These are phyloP conservation scores for Acholoe squamosa DNA, from an alignment of 2,888 invertebrate genomes.

Conservation along the genomic window DNA sequence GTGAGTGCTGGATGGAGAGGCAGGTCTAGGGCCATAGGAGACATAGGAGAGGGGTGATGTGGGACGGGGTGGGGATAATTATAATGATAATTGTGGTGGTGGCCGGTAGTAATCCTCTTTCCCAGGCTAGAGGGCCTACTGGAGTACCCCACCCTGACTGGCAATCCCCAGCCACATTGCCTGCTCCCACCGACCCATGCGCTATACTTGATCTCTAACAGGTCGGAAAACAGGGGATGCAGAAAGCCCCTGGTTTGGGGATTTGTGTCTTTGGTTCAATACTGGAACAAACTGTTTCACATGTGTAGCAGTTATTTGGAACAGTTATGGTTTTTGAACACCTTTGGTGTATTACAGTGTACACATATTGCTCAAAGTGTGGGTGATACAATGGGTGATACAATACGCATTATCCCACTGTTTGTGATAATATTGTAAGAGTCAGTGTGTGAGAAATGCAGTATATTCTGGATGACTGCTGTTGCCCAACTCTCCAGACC, in stretches of 20 bases:
- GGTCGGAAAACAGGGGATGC: too few relatives aligned
- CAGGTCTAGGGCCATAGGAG: neutral
- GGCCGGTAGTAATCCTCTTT: slow-evolving; percentile 19
- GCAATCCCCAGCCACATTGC: neutral
- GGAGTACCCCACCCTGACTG: slow-evolving; percentile 16
- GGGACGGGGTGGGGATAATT: neutral
- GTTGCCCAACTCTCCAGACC: neutral
- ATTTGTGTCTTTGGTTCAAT: too few relatives aligned
- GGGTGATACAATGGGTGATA: too few relatives aligned
- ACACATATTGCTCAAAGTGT: too few relatives aligned
- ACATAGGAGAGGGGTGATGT: neutral
- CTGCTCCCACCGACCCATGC: neutral
- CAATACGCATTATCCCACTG: too few relatives aligned
- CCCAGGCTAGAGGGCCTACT: neutral
- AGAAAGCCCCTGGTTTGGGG: too few relatives aligned
- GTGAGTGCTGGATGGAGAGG: neutral
- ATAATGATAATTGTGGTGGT: slow-evolving; percentile 29
- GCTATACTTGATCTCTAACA: neutral
- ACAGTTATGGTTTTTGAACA: too few relatives aligned
- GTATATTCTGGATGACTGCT: neutral
- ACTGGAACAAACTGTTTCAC: too few relatives aligned
- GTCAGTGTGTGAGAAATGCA: too few relatives aligned
- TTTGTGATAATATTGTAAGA: too few relatives aligned
- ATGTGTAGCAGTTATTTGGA: too few relatives aligned
- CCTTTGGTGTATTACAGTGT: too few relatives aligned